Conservation (phyloP, 2,797 vertebrate genomes). For the Acrossocheilus fasciatus region DNA sequence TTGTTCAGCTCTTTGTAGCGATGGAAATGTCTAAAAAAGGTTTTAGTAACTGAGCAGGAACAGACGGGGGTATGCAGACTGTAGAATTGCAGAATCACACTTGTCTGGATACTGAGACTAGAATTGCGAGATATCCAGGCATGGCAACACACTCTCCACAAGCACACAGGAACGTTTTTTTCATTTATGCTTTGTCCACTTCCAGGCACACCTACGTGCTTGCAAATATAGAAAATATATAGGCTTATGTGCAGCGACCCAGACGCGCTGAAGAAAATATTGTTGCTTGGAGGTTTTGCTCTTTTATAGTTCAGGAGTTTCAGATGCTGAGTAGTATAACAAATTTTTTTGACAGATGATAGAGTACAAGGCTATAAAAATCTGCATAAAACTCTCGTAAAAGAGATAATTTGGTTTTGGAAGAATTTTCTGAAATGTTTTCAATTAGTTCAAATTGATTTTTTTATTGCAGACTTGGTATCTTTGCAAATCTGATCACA, state of each 20-base stretch:
- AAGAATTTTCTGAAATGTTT: background rate
- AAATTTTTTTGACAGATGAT: no score
- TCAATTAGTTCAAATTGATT: background rate
- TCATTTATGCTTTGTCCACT: background rate
- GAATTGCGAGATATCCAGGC: background rate
- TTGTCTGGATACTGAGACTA: background rate
- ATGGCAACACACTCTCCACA: background rate
- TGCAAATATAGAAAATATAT: background rate
- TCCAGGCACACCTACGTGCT: constrained; percentile 25
- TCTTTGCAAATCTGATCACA: background rate
- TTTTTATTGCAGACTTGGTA: background rate
- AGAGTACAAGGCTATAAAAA: background rate
- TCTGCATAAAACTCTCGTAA: background rate
- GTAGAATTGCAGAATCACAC: constrained; percentile 3
- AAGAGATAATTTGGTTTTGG: background rate
- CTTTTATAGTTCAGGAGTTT: background rate
- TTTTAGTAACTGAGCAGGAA: constrained; percentile 12
- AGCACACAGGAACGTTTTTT: background rate
- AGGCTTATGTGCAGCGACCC: background rate
- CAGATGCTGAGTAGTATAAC: background rate
- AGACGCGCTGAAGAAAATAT: background rate
- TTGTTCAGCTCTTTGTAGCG: constrained; percentile 16
- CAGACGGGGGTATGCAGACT: background rate
- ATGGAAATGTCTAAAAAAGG: background rate
- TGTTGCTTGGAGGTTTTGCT: background rate